Conservation (phyloP, 1,140 invertebrate species). For the Diachasmimorpha longicaudata region DNA sequence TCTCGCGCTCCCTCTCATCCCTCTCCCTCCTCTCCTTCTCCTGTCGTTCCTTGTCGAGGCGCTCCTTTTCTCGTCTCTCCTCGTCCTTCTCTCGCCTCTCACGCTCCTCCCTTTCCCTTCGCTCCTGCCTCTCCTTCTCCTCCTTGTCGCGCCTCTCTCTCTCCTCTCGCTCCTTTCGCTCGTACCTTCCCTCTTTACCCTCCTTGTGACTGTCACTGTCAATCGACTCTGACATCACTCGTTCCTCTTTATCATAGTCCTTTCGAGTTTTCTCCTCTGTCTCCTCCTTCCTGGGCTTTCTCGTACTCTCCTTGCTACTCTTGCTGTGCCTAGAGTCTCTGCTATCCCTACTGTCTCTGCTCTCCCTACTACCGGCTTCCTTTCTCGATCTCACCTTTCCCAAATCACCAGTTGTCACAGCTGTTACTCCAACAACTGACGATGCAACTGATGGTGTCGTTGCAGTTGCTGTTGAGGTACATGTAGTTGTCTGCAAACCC, state of each 20-base stretch:
- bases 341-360: constrained; percentile 40
- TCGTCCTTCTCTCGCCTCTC: constrained; percentile 56
- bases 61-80: constrained; percentile 47
- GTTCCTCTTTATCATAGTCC: constrained; percentile 53
- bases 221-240: constrained; percentile 16
- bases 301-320: constrained; percentile 46
- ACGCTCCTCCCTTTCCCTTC: constrained; percentile 53
- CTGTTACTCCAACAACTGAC: constrained; percentile 13
- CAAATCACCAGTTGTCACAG: constrained; percentile 6
- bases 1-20: constrained; percentile 40
- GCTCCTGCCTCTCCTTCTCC: constrained; percentile 44
- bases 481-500: constrained; percentile 26
- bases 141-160: constrained; percentile 52
- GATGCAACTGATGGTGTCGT: not conserved
- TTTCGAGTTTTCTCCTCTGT: constrained; percentile 41
- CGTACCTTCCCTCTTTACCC: constrained; percentile 41
- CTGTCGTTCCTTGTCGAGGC: constrained; percentile 47
- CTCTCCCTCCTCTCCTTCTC: constrained; percentile 60
- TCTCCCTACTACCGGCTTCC: constrained; percentile 36
- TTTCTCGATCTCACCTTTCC: constrained; percentile 33
- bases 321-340: constrained; percentile 46
- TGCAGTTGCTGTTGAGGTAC: constrained; percentile 6
- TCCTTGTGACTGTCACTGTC: constrained; percentile 36
- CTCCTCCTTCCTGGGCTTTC: constrained; percentile 49
- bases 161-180: constrained; percentile 55